Base-by-base conservation (phyloP, 2,797 vertebrate species). In the Thamnophis elegans region DNA sequence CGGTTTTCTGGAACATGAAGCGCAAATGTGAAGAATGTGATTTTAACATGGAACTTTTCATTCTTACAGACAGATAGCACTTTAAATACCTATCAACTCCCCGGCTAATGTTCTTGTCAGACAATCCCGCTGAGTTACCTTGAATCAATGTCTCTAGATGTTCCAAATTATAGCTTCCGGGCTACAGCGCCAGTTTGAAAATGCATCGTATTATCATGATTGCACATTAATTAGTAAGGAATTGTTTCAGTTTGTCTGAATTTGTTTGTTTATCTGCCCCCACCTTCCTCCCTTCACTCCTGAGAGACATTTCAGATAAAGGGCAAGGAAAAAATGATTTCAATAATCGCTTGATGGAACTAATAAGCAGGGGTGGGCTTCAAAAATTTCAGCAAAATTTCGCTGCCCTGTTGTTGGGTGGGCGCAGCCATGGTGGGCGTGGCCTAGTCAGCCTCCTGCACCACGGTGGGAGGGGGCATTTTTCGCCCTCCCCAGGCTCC, bases 1-100 rank as follows among this genome's bases (percentile, higher is more conserved):
- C 58, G 87, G 60, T 60, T 93, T 93, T 91, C 94, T 91, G 68
- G 14, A 56, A 42, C 65, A 88, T 42, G 91, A 95, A 94, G 93
- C 53, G 42, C 88, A 18, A 36, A 36, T 73, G 65, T 73, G 65
- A 73, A 73, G 32, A 73, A 73, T 18, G 65, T 36, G 14, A 18
- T 32, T 86, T 94, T 73, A 94, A 95, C 53, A 91, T 92, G 93
- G 95, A 92, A 94, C 91, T 60, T 92, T 96, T 91, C 91, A 96
- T 96, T 96, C 96, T 97, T 95, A 94, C 89, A 95, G 95, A 91
- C 93, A 92, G 91, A 51, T 95, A 90, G 56, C 73, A 87, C 73
- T 60, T 94, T 94, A 86, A 89, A 95, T 95, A 96, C 95, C 94
- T 93, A 92, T 89, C 42, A 93, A 68, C 93, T 92, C 94, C 92